These are phyloP conservation scores for Cynocephalus volans DNA, from an alignment of 2,113 vertebrate species.

Conservation along the genomic window DNA sequence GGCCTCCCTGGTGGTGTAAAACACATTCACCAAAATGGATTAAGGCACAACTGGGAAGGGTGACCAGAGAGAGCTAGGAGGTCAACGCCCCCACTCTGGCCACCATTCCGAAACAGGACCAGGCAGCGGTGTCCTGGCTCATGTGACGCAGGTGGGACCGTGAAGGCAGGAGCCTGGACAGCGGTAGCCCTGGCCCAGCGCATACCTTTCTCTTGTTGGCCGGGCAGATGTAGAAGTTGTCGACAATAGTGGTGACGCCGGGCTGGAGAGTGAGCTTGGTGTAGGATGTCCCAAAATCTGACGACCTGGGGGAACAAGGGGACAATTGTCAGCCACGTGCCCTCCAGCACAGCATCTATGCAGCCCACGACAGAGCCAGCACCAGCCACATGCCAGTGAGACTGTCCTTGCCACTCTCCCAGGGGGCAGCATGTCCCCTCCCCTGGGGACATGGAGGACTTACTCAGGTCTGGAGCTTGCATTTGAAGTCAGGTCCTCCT, in stretches of 20 bases:
- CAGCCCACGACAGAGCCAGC: rapidly evolving
- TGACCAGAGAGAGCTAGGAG: rapidly evolving
- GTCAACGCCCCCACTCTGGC: neutral
- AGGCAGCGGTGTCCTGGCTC: neutral
- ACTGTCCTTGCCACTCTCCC: neutral
- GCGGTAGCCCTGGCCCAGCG: rapidly evolving
- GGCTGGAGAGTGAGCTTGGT: slow-evolving; percentile 96
- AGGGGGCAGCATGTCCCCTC: rapidly evolving
- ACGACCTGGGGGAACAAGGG: slow-evolving; percentile 91
- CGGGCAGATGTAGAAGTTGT: slow-evolving; percentile 98
- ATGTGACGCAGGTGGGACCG: too few relatives aligned
- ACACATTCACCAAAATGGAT: rapidly evolving
- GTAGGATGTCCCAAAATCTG: slow-evolving; percentile 97
- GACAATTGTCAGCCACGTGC: neutral
- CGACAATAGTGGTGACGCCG: slow-evolving; percentile 95
- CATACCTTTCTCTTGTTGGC: slow-evolving; percentile 98
- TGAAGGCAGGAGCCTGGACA: neutral
- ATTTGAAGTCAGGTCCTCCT: neutral
- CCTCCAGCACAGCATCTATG: rapidly evolving
- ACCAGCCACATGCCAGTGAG: rapidly evolving
- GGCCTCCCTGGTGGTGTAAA: rapidly evolving
- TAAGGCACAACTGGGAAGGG: rapidly evolving
- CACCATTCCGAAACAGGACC: rapidly evolving
- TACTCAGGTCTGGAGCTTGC: rapidly evolving
- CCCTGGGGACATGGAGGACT: rapidly evolving